A percentile compares a stretch with the other conserved stretches of the same genome.
phyloP scores from a whole-genome alignment of 2,888 invertebrate species.

The Diarsia mendica region DNA sequence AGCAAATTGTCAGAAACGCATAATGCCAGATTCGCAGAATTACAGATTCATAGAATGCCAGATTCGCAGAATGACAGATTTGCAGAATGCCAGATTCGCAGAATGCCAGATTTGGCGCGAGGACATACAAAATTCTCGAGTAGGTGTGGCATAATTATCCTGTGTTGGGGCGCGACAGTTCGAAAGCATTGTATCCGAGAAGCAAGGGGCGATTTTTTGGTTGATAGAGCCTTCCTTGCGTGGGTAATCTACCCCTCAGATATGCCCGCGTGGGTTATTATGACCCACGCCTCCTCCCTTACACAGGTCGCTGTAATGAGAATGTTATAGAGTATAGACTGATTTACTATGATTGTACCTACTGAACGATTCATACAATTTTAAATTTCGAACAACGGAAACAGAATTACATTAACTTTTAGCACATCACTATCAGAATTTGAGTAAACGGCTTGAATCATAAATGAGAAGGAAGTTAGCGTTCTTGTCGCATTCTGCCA shows the following conservation, averaged over 20 bases:
- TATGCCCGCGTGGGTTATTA: background rate
- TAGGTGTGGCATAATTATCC: too few relatives aligned
- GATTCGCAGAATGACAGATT: too few relatives aligned
- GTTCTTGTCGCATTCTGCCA: slow-evolving; percentile 48
- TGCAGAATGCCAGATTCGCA: too few relatives aligned
- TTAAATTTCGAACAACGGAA: slow-evolving; percentile 21
- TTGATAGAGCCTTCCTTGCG: background rate
- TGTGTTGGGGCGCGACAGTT: too few relatives aligned
- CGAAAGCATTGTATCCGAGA: too few relatives aligned
- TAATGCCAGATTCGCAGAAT: too few relatives aligned
- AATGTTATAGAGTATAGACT: background rate
- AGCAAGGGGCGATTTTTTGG: background rate
- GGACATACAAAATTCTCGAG: too few relatives aligned
- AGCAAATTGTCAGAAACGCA: too few relatives aligned
- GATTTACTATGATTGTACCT: background rate
- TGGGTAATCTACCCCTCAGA: background rate
- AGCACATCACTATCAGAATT: slow-evolving; percentile 5
- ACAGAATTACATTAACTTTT: slow-evolving; percentile 1
- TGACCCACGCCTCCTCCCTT: background rate
- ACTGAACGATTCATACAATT: background rate
- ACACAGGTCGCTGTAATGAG: background rate
- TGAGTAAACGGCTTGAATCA: slow-evolving; percentile 30
- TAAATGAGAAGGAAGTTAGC: slow-evolving; percentile 49
- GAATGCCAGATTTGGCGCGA: too few relatives aligned
- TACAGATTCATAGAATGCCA: too few relatives aligned